Evolutionary conservation across 2,797 vertebrate species (phyloP), one percentile per base, ranked within the genome.

Genomic region (Trachops cirrhosus): DNA sequence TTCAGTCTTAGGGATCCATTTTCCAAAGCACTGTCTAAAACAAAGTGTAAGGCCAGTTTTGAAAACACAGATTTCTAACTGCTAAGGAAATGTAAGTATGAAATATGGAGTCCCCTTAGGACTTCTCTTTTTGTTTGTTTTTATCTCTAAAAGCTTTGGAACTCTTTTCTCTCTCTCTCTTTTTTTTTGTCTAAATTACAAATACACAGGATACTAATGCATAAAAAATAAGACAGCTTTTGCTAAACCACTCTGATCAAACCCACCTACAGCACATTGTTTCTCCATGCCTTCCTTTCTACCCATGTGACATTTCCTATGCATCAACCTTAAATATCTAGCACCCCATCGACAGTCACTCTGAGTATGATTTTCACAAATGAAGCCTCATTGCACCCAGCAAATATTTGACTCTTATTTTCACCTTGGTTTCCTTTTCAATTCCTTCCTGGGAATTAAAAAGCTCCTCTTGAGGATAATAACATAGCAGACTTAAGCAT

Each of bases 31-130:
- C 3, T 16, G 7, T 32, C 18, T 86, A 32, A 29, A 70, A 83
- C 9, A 74, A 79, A 97, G 14, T 64, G 39, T 82, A 88, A 82
- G 39, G 21, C 32, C 57, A 87, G 34, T 87, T 95, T 86, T 95
- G 4, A 95, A 93, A 50, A 54, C 19, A 73, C 10, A 89, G 64
- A 86, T 67, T 77, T 57, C 37, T 86, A 29, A 37, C 74, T 93
- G 6, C 9, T 57, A 89, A 64, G 14, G 19, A 62, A 77, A 92
- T 73, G 1, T n/a, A 71, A 89, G 5, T 34, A 44, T 54, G 44
- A 68, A 29, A 92, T 57, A n/a, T 11, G 1, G 41, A 50, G 2
- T 54, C 9, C 14, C 14, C 19, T 94, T 70, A 59, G 15, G 52
- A 75, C 5, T 85, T 83, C 22, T 74, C 14, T 22, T 46, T 26